Conservation (phyloP, 1,140 invertebrate genomes). For the Drosophila subpulchrella region DNA sequence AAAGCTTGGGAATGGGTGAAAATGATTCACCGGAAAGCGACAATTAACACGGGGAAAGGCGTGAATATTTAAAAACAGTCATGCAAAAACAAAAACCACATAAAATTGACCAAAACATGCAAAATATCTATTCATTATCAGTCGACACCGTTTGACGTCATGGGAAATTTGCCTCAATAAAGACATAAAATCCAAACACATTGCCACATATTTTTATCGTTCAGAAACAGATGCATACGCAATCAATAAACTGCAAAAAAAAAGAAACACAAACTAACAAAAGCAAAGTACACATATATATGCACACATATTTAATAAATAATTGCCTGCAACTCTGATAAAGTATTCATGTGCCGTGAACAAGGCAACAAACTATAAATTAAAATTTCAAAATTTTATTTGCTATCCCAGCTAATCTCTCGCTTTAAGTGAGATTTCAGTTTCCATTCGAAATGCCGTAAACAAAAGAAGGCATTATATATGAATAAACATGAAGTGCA, state of each 20-base stretch:
- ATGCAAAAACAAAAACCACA: constrained; percentile 1
- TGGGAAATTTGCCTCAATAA: background rate
- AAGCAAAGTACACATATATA: background rate
- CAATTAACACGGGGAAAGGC: constrained; percentile 44
- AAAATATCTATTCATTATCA: constrained; percentile 11
- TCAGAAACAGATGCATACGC: constrained; percentile 12
- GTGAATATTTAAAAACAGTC: constrained; percentile 47
- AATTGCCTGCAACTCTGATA: constrained; percentile 7
- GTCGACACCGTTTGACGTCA: constrained; percentile 25
- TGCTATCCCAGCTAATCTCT: constrained; percentile 6
- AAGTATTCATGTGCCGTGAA: constrained; percentile 6
- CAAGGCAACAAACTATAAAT: constrained; percentile 15
- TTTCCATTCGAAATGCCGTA: background rate
- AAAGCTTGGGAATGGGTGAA: constrained; percentile 11
- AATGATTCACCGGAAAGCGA: constrained; percentile 56
- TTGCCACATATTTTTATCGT: constrained; percentile 18
- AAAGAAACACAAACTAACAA: constrained; percentile 12
- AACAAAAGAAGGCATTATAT: constrained; percentile 13
- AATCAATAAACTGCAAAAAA: constrained; percentile 34
- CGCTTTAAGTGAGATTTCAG: constrained; percentile 7
- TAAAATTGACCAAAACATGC: background rate
- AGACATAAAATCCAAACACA: constrained; percentile 2
- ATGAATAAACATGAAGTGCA: constrained; percentile 5
- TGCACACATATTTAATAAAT: constrained; percentile 2
- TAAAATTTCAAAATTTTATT: constrained; percentile 8